Evolutionary conservation across 1,140 invertebrate species (phyloP).

Genomic region (Drosophila prosaltans): DNA sequence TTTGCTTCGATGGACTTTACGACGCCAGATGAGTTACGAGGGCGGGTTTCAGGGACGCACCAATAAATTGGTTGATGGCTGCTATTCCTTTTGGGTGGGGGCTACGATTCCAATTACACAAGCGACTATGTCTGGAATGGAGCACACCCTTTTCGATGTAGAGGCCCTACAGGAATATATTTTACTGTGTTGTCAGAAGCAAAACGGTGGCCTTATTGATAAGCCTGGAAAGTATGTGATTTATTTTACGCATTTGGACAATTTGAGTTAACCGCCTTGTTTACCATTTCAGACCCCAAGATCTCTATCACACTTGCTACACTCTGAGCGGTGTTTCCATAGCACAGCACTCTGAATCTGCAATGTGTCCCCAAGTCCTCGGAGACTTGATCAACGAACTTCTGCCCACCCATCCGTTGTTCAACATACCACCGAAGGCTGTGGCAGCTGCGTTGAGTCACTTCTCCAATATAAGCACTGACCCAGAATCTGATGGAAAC

Average conservation of each 20-base stretch:
- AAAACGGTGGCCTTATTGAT: conserved; percentile 96
- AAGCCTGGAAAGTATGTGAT: conserved; percentile 95
- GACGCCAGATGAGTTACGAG: conserved; percentile 94
- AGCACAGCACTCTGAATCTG: conserved; percentile 91
- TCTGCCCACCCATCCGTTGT: conserved; percentile 87
- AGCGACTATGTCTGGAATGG: conserved; percentile 83
- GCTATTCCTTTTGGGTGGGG: conserved; percentile 99
- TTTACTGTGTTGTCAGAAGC: conserved; percentile 94
- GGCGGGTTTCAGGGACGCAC: conserved; percentile 98
- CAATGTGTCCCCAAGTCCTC: conserved; percentile 84
- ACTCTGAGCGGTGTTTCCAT: conserved; percentile 96
- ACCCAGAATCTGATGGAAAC: conserved; percentile 21
- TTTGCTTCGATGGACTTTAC: conserved; percentile 93
- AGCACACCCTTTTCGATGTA: conserved; percentile 88
- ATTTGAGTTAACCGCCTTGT: too few species aligned
- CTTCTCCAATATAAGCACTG: conserved; percentile 51
- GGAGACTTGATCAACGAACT: conserved; percentile 87
- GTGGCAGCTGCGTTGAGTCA: conserved; percentile 62
- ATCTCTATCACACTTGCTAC: conserved; percentile 99
- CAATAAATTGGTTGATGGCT: conserved; percentile 99
- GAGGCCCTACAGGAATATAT: conserved; percentile 97
- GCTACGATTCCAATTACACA: conserved; percentile 93
- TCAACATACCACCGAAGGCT: conserved; percentile 85
- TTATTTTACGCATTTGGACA: too few species aligned
- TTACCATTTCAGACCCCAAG: conserved; percentile 86